phyloP scores from a whole-genome alignment of 2,888 invertebrate genomes.

The Nemotelus pantherinus region DNA sequence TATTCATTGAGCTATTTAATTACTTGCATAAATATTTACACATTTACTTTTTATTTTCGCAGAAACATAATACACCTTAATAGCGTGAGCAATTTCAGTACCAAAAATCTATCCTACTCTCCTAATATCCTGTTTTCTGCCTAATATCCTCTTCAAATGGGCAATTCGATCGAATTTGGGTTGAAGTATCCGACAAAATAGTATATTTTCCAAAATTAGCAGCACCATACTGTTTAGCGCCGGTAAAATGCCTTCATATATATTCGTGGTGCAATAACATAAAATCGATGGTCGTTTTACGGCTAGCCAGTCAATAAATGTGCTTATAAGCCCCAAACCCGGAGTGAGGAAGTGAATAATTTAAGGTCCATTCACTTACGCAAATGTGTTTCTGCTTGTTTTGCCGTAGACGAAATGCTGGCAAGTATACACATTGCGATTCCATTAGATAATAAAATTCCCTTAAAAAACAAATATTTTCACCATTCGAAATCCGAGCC shows the following conservation, averaged over 20 bases:
- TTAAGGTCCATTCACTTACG: constrained; percentile 6
- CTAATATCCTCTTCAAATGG: background rate
- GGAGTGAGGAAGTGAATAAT: constrained; percentile 16
- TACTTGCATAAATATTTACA: too few species aligned
- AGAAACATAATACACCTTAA: too few species aligned
- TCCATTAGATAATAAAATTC: constrained; percentile 31
- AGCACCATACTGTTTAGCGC: constrained; percentile 4
- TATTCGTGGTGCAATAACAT: constrained; percentile 24
- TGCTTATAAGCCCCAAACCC: background rate
- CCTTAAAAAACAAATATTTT: background rate
- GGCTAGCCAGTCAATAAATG: too few species aligned
- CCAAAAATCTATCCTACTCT: too few species aligned
- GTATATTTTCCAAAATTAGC: constrained; percentile 19
- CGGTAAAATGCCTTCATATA: constrained; percentile 18
- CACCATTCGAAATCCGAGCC: background rate
- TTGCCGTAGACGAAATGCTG: background rate
- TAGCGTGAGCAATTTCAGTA: too few species aligned
- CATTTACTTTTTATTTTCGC: too few species aligned
- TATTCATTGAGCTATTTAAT: too few species aligned
- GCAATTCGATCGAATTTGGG: constrained; percentile 17
- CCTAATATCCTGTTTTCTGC: too few species aligned
- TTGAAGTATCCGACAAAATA: background rate
- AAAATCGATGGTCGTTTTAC: background rate
- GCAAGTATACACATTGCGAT: constrained; percentile 11
- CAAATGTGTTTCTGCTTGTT: constrained; percentile 9